These are phyloP conservation scores for Sphinx pinastri DNA, from an alignment of 2,888 invertebrate genomes.

Conservation along the genomic window DNA sequence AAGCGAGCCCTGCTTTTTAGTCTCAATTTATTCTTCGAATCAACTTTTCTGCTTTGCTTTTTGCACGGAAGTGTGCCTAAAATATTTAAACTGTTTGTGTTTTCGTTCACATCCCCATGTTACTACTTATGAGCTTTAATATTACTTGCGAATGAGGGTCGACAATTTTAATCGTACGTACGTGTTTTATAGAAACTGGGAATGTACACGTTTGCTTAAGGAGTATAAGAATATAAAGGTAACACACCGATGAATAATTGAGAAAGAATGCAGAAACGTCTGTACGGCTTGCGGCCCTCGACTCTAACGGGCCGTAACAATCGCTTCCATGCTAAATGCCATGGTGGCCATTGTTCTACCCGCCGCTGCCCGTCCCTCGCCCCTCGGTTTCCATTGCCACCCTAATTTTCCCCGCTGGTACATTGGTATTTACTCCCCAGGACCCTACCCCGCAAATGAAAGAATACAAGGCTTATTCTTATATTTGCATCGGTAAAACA, in stretches of 20 bases:
- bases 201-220: not conserved
- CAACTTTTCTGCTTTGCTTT: slow-evolving; percentile 74
- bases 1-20: slow-evolving; percentile 74
- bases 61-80: slow-evolving; percentile 68
- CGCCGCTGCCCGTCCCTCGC: slow-evolving; percentile 48
- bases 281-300: slow-evolving; percentile 71
- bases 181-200: not conserved
- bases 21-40: slow-evolving; percentile 78
- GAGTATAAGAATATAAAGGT: slow-evolving; percentile 49
- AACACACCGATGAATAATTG: slow-evolving; percentile 63
- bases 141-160: slow-evolving; percentile 38
- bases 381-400: slow-evolving; percentile 49
- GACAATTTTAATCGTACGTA: too few species aligned
- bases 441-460: slow-evolving; percentile 69
- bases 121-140: slow-evolving; percentile 55
- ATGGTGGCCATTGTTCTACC: slow-evolving; percentile 81
- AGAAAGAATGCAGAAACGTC: slow-evolving; percentile 66
- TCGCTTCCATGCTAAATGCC: slow-evolving; percentile 83
- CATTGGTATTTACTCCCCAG: slow-evolving; percentile 74
- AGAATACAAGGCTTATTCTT: slow-evolving; percentile 66
- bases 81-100: slow-evolving; percentile 77
- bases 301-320: slow-evolving; percentile 80
- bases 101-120: slow-evolving; percentile 52
- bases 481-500: slow-evolving; percentile 29
- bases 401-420: slow-evolving; percentile 62